Percentiles rank a stretch among this genome's conserved stretches.
These are phyloP conservation scores for Liolophura sinensis DNA, from an alignment of 1,140 invertebrate species.

Conservation along the genomic window DNA sequence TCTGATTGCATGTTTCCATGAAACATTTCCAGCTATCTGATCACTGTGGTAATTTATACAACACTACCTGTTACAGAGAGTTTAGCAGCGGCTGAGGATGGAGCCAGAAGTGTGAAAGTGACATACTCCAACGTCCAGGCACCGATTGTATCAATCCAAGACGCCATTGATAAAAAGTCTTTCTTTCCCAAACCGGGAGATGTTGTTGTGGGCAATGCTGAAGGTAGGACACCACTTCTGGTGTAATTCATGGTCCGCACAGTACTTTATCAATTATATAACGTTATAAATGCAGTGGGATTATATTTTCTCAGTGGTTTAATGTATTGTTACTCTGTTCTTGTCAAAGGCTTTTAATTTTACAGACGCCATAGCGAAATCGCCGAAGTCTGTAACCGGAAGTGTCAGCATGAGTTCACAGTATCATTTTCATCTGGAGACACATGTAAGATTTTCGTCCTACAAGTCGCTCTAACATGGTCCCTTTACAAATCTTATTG, in stretches of 20 bases:
- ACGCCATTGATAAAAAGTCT: constrained; percentile 34
- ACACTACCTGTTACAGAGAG: constrained; percentile 40
- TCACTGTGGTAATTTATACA: no score
- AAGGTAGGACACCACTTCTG: constrained; percentile 23
- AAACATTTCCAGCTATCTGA: not conserved
- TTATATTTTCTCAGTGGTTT: no score
- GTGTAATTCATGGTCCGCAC: no score
- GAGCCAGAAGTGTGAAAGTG: constrained; percentile 67
- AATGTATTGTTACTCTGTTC: no score
- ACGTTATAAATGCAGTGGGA: no score
- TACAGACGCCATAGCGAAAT: constrained; percentile 31
- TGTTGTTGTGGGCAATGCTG: constrained; percentile 39
- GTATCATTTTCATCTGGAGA: constrained; percentile 61
- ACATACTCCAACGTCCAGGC: constrained; percentile 64
- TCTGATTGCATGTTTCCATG: constrained; percentile 23
- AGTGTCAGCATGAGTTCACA: constrained; percentile 53
- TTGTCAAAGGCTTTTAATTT: not conserved
- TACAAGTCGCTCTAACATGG: no score
- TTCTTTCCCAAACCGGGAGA: constrained; percentile 35
- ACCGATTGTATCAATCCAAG: constrained; percentile 62
- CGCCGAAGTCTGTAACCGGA: constrained; percentile 46
- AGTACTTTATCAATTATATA: no score
- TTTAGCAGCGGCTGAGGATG: constrained; percentile 68
- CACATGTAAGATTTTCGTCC: constrained; percentile 49
- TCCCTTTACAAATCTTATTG: no score